phyloP scores from a whole-genome alignment of 2,113 vertebrate genomes.

The Penelope pileata region DNA sequence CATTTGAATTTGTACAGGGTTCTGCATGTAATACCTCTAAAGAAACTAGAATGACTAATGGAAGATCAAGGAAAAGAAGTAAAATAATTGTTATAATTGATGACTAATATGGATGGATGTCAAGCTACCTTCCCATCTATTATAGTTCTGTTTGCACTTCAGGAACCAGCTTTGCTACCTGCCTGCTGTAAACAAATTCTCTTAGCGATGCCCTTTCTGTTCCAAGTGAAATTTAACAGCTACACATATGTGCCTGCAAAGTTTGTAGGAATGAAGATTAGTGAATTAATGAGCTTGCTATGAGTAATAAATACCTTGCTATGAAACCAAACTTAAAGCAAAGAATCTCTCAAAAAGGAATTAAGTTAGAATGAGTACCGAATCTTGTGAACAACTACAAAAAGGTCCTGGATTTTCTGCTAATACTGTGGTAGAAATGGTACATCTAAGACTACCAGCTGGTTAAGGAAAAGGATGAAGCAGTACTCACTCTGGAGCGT shows the following conservation, averaged over 20 bases:
- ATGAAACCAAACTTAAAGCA: not conserved
- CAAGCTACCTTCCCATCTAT: not conserved
- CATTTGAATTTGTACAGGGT: not conserved
- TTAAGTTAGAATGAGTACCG: not conserved
- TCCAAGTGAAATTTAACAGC: not conserved
- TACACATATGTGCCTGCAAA: accelerated
- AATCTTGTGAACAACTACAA: not conserved
- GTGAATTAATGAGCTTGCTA: not conserved
- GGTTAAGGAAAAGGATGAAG: not conserved
- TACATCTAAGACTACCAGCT: not conserved
- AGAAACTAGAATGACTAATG: not conserved
- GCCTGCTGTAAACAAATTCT: not conserved
- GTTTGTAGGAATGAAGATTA: not conserved
- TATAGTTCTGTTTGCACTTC: not conserved
- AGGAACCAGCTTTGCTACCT: not conserved
- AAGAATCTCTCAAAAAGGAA: not conserved
- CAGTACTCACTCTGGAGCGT: not conserved
- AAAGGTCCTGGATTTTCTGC: not conserved
- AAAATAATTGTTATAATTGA: not conserved
- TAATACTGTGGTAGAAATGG: not conserved
- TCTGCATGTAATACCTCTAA: not conserved
- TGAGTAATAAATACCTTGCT: not conserved
- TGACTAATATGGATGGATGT: not conserved
- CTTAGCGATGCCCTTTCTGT: not conserved
- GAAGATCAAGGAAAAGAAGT: not conserved